Base-by-base conservation (phyloP, 2,888 invertebrate species). In the Leucoma salicis region DNA sequence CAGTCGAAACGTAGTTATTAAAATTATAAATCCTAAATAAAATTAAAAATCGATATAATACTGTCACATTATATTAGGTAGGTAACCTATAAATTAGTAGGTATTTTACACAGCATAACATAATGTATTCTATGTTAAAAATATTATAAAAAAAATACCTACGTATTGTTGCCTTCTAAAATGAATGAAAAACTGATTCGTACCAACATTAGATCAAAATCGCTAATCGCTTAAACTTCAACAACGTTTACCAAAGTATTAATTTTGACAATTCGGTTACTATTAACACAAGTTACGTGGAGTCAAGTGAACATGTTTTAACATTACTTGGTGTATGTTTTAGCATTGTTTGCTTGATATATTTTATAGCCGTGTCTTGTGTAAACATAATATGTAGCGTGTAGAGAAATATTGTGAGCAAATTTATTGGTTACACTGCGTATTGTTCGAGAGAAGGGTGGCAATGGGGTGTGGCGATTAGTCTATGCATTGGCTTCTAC, bases 301-400 rank as follows among this genome's bases (percentile, higher is more conserved):
- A 60, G 59, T 63, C 66, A 63, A 76, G 77, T 78, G 77, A 83
- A 83, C 79, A 79, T 65, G 70, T 71, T 60, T 72, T 64, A 66
- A 66, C 69, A 67, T 77, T 74, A 79, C 74, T 77, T 57, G 69
- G 70, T 76, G 71, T 80, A 74, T 84, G 84, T 85, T 82, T 81
- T 78, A 75, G 79, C 74, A 78, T 89, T 88, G 88, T 88, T 76
- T 60, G 57, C 58, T 50, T 79, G 82, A 84, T 82, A 75, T 78
- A 78, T 86, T 89, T 89, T 86, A 89, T 77, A 57, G 74, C 78
- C 79, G 63, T 80, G 77, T 77, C 86, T 87, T 86, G 88, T 83
- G 86, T 88, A 89, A 89, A 88, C 89, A 90, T 71, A 53, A 65
- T 77, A 72, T 69, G 70, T 77, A 78, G 75, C 80, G 82, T 83